Conservation (phyloP, 2,797 vertebrate genomes). For the Manis crassicaudata region DNA sequence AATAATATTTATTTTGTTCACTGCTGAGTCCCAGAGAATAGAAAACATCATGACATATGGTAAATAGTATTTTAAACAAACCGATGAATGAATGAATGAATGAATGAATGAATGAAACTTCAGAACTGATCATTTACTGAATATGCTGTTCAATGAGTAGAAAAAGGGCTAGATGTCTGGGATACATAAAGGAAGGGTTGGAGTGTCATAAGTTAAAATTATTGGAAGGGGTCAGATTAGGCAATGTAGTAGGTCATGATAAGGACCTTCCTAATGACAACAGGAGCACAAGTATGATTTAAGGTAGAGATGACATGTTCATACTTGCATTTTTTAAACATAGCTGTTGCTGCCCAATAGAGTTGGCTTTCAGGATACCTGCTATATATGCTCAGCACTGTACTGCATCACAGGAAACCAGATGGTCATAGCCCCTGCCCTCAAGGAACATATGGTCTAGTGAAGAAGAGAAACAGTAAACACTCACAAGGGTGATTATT, state of each 20-base stretch:
- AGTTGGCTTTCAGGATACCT: neutral
- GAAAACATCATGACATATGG: neutral
- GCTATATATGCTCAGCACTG: neutral
- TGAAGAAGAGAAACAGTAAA: neutral
- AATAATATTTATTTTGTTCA: neutral
- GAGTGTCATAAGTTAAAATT: neutral
- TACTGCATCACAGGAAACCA: neutral
- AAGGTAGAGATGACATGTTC: neutral
- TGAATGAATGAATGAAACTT: neutral
- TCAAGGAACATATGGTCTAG: neutral
- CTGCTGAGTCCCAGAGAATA: neutral
- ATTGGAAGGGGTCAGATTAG: neutral
- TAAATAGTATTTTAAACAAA: neutral
- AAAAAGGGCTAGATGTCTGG: neutral
- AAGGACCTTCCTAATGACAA: neutral
- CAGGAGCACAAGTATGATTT: neutral
- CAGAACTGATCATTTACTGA: neutral
- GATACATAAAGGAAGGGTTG: neutral
- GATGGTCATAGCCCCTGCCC: neutral
- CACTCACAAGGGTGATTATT: neutral
- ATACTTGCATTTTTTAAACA: neutral
- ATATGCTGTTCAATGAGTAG: neutral
- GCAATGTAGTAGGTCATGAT: neutral
- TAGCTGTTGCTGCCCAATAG: neutral
- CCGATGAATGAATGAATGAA: neutral